Evolutionary conservation across 2,113 vertebrate genomes (phyloP).

Genomic region (Haplotaxodon microlepis): DNA sequence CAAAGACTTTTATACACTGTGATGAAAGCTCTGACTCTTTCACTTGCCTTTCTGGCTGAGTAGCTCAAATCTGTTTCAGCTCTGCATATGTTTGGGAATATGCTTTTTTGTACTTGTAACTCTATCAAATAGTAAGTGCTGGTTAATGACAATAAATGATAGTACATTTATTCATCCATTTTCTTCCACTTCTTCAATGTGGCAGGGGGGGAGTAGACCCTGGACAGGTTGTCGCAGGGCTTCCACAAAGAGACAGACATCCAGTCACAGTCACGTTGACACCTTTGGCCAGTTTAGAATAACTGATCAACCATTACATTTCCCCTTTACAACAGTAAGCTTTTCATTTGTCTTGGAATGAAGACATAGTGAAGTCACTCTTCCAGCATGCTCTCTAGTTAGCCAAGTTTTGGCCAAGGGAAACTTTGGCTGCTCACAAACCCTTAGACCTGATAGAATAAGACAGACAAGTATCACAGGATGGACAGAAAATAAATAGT

Average conservation of each 20-base stretch:
- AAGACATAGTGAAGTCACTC: neutral
- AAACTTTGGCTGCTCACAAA: neutral
- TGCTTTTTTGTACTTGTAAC: neutral
- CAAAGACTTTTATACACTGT: accelerated
- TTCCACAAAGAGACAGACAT: neutral
- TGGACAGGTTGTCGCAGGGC: neutral
- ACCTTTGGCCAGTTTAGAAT: neutral
- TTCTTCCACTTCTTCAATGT: neutral
- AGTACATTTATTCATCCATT: neutral
- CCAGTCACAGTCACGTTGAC: neutral
- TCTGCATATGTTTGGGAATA: neutral
- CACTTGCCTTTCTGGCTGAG: neutral
- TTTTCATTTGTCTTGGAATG: neutral
- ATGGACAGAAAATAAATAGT: neutral
- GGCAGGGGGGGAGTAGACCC: neutral
- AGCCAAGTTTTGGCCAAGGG: neutral
- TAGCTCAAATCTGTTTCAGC: neutral
- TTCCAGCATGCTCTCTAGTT: neutral
- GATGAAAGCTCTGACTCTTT: neutral
- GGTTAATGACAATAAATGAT: neutral
- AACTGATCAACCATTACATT: neutral
- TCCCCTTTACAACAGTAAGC: neutral
- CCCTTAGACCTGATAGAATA: neutral
- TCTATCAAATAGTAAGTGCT: neutral
- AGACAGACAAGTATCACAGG: neutral